Evolutionary conservation across 2,888 invertebrate species (phyloP), one percentile per base, ranked within the genome.

Genomic region (Cheiracanthium punctorium): DNA sequence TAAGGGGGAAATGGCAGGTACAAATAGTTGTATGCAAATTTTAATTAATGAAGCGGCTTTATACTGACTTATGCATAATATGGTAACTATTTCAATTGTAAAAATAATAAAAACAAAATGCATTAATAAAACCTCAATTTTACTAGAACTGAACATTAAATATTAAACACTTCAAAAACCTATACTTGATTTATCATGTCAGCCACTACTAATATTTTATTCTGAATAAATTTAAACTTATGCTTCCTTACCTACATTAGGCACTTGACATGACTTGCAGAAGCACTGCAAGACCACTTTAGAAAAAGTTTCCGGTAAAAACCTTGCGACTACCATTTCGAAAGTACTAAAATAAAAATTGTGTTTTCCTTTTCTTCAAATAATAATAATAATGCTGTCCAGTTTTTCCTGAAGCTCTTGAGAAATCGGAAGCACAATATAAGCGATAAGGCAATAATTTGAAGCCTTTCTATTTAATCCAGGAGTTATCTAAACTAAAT

Each of bases 281-380:
- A 87, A 87, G 33, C 87, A 87, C 74, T 87, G 87, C 76, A 87
- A 64, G 58, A 87, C 77, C 69, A 81, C 77, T 58, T 87, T 87
- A 12, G 75, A 76, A 43, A 87, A 81, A 72, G 81, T 73, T 69
- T 81, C 81, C 64, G 76, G 41, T 43, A 87, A 41, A 70, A 87
- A 77, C 24, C 71, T 74, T 41, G 87, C 81, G 2, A 75, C 87
- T 1, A 87, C 87, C 87, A 87, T 87, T 29, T 17, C 43, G 32
- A 73, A 32, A 58, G 52, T 24, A 24, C 14, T 17, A 41, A 24
- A 41, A 24, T 41, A 41, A 28, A 52, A 17, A 1, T 52, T 20
- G 17, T 20, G 1, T 8, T 43, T 71, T n/a, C n/a, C n/a, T n/a
- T n/a, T n/a, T n/a, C n/a, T 37, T 12, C 41, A 28, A 28, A 41